A percentile compares a stretch with the other conserved stretches of the same genome.
Conservation (phyloP, 2,113 vertebrate genomes). For the Chaetops frenatus region DNA sequence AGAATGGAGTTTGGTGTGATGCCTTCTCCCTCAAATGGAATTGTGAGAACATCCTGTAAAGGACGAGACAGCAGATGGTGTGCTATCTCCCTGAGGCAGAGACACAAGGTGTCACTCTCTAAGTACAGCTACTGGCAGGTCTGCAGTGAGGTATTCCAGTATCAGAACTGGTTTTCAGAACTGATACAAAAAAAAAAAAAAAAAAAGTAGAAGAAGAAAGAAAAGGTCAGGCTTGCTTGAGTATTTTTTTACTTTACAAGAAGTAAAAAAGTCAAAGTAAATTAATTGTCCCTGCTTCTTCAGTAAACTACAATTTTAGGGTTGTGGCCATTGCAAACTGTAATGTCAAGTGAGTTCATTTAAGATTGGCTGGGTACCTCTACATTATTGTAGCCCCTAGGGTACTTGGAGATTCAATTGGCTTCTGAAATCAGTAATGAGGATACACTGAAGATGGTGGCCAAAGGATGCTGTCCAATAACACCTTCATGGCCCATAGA, state of each 20-base stretch:
- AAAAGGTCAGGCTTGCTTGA: background rate
- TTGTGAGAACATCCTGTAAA: constrained; percentile 38
- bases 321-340: background rate
- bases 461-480: background rate
- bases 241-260: too few species aligned
- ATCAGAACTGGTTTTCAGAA: background rate
- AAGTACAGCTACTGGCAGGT: constrained; percentile 5
- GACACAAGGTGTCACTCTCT: constrained; percentile 26
- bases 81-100: background rate
- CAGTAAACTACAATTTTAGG: background rate
- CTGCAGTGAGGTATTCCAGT: background rate
- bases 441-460: background rate
- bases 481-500: background rate
- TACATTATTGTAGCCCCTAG: background rate
- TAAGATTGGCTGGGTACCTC: background rate
- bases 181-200: background rate
- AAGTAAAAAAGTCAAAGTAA: background rate
- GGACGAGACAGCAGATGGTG: constrained; percentile 42
- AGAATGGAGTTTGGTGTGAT: background rate
- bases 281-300: background rate
- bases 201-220: background rate
- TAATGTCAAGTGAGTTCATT: background rate
- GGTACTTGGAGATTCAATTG: background rate
- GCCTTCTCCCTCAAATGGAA: background rate
- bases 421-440: background rate